Evolutionary conservation across 2,888 invertebrate species (phyloP), one percentile per base, ranked within the genome.

Genomic region (Danaus chrysippus): DNA sequence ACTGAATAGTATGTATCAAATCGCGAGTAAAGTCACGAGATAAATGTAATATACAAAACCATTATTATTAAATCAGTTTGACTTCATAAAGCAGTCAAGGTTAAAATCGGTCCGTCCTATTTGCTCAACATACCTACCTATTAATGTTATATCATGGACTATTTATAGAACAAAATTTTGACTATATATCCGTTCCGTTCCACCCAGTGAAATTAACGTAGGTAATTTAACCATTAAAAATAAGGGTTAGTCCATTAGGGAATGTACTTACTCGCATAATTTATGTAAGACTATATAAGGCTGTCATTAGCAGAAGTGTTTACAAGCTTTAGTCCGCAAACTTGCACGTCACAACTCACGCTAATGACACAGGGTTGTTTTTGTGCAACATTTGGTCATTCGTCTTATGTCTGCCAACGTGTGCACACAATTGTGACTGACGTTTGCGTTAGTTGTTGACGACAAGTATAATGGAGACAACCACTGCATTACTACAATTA

Each of bases 351-450:
- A 83, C 76, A 78, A 76, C 74, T 73, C 79, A 79, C 77, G 68
- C 86, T 90, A 90, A 88, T 88, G 88, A 88, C 82, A 77, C 76
- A 73, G 73, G 64, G 78, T 84, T 84, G 84, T 90, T 90, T 90
- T 89, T 89, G 87, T 75, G 77, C 79, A 73, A 76, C 76, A 76
- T 75, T 75, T 72, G 78, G 77, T 77, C 86, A 86, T 90, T 88
- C 90, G 85, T 90, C 90, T 89, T 87, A 75, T 71, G 71, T 72
- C 76, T 71, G 75, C 70, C 77, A 84, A 84, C 84, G 80, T 83
- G 81, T 77, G 79, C 79, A 78, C 78, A 82, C 79, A 78, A 75
- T 76, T 77, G 73, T 71, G 72, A 75, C 71, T 73, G 74, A 73
- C 70, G 73, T 76, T 74, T 71, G 69, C 15, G 10, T 49, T 17